These are phyloP conservation scores for Phrixothrix hirtus DNA, from an alignment of 2,888 invertebrate genomes.

Conservation along the genomic window DNA sequence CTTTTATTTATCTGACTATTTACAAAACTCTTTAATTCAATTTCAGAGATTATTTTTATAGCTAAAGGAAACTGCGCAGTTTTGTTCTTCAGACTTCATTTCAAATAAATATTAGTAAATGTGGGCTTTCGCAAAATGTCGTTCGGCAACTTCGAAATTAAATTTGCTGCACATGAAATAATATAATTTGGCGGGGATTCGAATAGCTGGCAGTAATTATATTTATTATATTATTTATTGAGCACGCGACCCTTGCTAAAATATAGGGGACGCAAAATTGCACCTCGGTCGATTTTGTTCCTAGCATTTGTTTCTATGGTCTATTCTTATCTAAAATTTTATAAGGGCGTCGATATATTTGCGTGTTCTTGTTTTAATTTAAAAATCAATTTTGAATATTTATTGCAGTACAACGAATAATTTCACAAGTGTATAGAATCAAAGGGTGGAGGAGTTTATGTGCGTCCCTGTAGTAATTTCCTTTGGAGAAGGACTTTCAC, in stretches of 20 bases:
- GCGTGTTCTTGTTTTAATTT: neutral
- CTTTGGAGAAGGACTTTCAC: conserved; percentile 22
- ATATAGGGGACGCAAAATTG: conserved; percentile 26
- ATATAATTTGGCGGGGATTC: conserved; percentile 43
- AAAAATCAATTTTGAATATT: too few species aligned
- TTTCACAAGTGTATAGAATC: conserved; percentile 4
- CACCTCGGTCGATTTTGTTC: conserved; percentile 23
- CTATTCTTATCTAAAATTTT: neutral
- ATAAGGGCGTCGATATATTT: neutral
- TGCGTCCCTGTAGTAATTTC: conserved; percentile 24
- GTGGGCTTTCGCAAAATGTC: conserved; percentile 43
- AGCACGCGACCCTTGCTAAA: conserved; percentile 35
- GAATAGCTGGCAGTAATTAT: conserved; percentile 41
- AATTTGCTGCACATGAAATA: conserved; percentile 47
- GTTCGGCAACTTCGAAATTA: conserved; percentile 43
- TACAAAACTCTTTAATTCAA: neutral
- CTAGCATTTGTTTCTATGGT: conserved; percentile 7
- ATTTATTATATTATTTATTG: conserved; percentile 47
- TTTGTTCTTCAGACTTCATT: conserved; percentile 10
- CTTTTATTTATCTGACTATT: too few species aligned
- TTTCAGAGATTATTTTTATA: neutral
- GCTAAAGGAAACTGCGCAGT: neutral
- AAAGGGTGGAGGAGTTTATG: conserved; percentile 19
- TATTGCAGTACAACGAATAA: too few species aligned
- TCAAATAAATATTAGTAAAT: conserved; percentile 40